These are phyloP conservation scores for Dexiosoma caninum DNA, from an alignment of 2,888 invertebrate species.

Conservation along the genomic window DNA sequence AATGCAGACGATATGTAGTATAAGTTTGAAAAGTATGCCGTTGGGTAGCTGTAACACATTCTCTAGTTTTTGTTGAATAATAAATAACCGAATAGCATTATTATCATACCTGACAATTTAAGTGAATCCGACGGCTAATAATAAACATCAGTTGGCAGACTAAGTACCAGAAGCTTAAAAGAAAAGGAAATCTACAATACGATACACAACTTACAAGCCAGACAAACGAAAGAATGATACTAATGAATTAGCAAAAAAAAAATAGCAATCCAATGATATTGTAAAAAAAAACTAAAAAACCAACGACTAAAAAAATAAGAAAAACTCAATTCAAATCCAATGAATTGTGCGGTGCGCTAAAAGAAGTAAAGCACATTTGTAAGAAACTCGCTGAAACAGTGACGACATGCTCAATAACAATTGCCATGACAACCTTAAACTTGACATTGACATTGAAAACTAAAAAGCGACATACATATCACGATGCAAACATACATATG, in stretches of 20 bases:
- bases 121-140: no score
- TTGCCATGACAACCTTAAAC: conserved; percentile 37
- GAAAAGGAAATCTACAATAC: background rate
- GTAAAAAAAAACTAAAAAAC: background rate
- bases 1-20: no score
- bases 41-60: no score
- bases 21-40: no score
- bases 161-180: no score
- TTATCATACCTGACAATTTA: no score
- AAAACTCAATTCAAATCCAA: background rate
- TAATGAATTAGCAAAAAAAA: conserved; percentile 24
- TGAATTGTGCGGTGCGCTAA: background rate
- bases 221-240: background rate
- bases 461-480: conserved; percentile 27
- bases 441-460: conserved; percentile 61
- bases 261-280: background rate
- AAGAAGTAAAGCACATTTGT: background rate
- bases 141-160: no score
- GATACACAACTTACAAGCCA: background rate
- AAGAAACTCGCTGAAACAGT: background rate
- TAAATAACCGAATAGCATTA: no score
- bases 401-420: background rate
- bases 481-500: background rate
- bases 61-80: no score
- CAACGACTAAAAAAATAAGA: conserved; percentile 27